phyloP scores from a whole-genome alignment of 1,140 invertebrate genomes.

The Pollicipes pollicipes region DNA sequence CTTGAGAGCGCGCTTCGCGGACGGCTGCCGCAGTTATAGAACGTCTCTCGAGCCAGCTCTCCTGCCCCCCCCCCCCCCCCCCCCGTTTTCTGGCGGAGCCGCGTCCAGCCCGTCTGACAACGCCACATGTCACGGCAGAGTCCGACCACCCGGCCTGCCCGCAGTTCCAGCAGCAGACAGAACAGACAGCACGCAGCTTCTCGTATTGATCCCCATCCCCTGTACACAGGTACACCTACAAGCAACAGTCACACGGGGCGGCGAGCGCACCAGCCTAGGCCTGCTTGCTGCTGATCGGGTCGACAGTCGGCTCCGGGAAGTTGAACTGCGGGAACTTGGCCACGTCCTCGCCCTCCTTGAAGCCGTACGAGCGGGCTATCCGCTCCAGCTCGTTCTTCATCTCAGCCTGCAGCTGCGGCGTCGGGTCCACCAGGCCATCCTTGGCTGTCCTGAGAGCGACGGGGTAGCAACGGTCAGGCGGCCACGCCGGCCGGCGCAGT shows the following conservation, averaged over 20 bases:
- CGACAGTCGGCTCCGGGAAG: background rate
- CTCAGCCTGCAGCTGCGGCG: background rate
- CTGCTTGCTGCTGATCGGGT: background rate
- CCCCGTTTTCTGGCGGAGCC: no score
- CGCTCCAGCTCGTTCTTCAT: constrained; percentile 4
- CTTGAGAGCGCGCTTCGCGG: no score
- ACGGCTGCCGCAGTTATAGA: no score
- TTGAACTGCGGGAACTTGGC: background rate
- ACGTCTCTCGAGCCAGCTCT: no score
- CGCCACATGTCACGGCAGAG: no score
- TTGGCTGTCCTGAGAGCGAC: background rate
- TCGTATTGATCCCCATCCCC: no score
- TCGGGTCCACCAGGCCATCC: background rate
- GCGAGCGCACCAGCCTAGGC: background rate
- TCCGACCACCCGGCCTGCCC: no score
- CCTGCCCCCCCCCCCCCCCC: no score
- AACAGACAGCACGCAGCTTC: no score
- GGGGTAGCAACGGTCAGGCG: background rate
- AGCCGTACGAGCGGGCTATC: background rate
- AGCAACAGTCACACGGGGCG: no score
- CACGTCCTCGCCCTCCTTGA: background rate
- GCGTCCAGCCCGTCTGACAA: no score
- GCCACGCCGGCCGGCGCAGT: background rate
- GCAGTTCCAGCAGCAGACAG: no score
- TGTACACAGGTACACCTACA: background rate